A percentile compares a stretch with the other conserved stretches of the same genome.
phyloP scores from a whole-genome alignment of 2,797 vertebrate genomes.

The Rhinogobio ventralis region DNA sequence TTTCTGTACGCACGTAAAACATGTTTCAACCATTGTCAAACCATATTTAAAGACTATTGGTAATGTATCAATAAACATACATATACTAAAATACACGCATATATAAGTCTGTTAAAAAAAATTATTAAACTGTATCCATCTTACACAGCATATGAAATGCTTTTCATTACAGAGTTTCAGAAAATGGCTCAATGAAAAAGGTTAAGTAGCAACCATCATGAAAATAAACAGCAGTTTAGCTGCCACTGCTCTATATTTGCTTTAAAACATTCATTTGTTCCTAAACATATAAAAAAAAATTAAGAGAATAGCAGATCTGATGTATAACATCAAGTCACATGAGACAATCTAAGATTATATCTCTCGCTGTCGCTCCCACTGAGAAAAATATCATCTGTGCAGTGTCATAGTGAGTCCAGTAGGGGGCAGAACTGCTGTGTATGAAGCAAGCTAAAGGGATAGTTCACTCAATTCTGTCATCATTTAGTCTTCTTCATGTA shows the following conservation, averaged over 20 bases:
- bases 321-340: slow-evolving; percentile 52
- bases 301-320: slow-evolving; percentile 41
- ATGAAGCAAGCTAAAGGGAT: not conserved
- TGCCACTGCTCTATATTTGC: slow-evolving; percentile 21
- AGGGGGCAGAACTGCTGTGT: slow-evolving; percentile 2
- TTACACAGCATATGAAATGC: not conserved
- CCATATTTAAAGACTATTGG: not conserved
- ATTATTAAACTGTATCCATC: not conserved
- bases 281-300: slow-evolving; percentile 6
- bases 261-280: slow-evolving; percentile 19
- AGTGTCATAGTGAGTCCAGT: slow-evolving; percentile 19
- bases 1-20: not conserved
- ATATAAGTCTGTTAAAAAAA: not conserved
- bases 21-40: not conserved
- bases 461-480: not conserved
- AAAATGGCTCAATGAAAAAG: slow-evolving; percentile 27
- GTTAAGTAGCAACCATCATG: not conserved
- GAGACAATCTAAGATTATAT: slow-evolving; percentile 36
- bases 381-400: slow-evolving; percentile 5
- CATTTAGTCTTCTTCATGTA: not conserved
- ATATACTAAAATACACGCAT: not conserved
- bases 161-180: slow-evolving; percentile 1
- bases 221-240: not conserved
- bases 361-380: slow-evolving; percentile 1
- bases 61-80: not conserved